These are phyloP conservation scores for Meandrusa payeni DNA, from an alignment of 2,888 invertebrate genomes.

Conservation along the genomic window DNA sequence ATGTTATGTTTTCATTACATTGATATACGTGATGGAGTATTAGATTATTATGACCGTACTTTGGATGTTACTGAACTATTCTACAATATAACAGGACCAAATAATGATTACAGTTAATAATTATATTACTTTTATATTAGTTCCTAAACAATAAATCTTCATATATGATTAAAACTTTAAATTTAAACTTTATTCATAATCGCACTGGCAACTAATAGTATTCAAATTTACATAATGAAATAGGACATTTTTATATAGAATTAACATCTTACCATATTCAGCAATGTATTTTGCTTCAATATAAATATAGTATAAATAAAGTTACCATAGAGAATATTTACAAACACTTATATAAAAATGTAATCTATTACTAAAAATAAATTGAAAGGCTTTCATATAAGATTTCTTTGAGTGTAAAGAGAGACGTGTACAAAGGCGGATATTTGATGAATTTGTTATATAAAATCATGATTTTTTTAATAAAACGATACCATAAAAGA, in stretches of 20 bases:
- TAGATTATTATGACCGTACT: constrained; percentile 69
- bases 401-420: too few species aligned
- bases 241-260: constrained; percentile 12
- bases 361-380: constrained; percentile 3
- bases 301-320: constrained; percentile 26
- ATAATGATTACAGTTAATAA: too few species aligned
- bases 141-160: constrained; percentile 7
- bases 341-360: constrained; percentile 18
- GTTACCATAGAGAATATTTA: constrained; percentile 8
- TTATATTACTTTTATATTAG: too few species aligned
- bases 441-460: too few species aligned
- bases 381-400: too few species aligned
- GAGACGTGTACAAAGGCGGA: too few species aligned
- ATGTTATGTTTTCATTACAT: background rate
- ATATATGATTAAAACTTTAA: constrained; percentile 16
- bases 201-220: constrained; percentile 1
- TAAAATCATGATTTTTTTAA: too few species aligned
- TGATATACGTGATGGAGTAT: constrained; percentile 15
- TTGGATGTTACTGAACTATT: constrained; percentile 44
- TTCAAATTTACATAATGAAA: constrained; percentile 2
- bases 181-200: constrained; percentile 10
- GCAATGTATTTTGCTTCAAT: background rate
- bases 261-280: constrained; percentile 1
- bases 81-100: background rate
- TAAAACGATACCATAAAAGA: too few species aligned